Conservation (phyloP, 2,113 vertebrate genomes). For the Mobula hypostoma region DNA sequence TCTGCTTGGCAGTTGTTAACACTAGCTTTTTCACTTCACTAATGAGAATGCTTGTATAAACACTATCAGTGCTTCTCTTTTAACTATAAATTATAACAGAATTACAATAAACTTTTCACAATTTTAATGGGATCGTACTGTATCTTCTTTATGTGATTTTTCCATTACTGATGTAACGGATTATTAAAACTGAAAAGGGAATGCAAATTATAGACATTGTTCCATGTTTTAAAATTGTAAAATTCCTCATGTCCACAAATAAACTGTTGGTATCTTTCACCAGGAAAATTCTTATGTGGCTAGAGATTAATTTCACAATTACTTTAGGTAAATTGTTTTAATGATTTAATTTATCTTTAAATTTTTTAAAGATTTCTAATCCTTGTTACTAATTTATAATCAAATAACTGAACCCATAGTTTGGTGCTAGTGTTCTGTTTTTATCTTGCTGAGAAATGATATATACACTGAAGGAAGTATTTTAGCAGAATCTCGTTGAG, state of each 20-base stretch:
- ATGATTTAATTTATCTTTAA: neutral
- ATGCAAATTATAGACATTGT: neutral
- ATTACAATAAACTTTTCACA: conserved; percentile 60
- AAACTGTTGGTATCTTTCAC: conserved; percentile 19
- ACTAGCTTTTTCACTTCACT: conserved; percentile 51
- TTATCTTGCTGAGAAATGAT: no score
- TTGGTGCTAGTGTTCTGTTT: neutral
- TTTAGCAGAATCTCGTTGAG: no score
- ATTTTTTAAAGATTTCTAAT: neutral
- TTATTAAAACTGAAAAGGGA: neutral
- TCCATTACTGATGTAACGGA: neutral
- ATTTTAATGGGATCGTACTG: conserved; percentile 47
- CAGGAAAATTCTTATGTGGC: no score
- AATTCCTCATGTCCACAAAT: neutral
- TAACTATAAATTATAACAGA: conserved; percentile 53
- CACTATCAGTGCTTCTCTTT: conserved; percentile 56
- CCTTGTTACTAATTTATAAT: conserved; percentile 1
- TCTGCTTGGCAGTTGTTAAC: conserved; percentile 50
- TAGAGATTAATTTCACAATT: neutral
- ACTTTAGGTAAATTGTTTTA: neutral
- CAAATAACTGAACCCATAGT: neutral
- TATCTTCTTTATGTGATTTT: neutral
- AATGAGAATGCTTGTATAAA: conserved; percentile 53
- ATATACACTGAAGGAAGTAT: no score
- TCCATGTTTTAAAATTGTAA: conserved; percentile 11